Evolutionary conservation across 2,888 invertebrate species (phyloP).

Genomic region (Machimus atricapillus): DNA sequence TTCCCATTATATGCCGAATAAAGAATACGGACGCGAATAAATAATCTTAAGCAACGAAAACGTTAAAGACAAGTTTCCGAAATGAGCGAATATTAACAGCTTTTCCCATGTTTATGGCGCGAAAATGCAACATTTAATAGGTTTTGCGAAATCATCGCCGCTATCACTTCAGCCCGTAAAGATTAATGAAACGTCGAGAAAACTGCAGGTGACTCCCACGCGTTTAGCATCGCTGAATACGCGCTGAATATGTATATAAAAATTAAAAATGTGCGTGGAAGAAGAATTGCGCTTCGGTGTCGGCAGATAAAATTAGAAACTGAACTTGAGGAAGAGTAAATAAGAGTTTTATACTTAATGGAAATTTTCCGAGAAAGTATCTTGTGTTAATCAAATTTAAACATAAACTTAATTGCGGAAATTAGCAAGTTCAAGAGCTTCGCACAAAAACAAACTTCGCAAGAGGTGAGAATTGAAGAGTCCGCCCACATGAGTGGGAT

Average conservation of each 20-base stretch:
- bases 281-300: neutral
- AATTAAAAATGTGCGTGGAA: neutral
- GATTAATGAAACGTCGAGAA: neutral
- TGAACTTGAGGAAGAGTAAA: neutral
- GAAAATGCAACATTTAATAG: neutral
- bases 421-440: constrained; percentile 12
- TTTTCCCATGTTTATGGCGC: neutral
- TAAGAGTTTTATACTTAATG: neutral
- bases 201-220: neutral
- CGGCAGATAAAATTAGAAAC: neutral
- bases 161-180: neutral
- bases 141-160: neutral
- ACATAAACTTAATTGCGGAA: neutral
- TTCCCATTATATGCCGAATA: neutral
- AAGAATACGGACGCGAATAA: neutral
- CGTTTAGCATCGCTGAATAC: neutral
- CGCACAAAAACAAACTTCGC: neutral
- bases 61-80: neutral
- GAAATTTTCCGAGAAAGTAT: neutral
- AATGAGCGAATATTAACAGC: neutral
- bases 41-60: neutral
- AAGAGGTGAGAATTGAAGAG: neutral
- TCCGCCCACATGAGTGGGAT: neutral
- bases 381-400: neutral
- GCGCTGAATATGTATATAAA: neutral